Conservation (phyloP, 2,888 invertebrate species). For the Oeneis ivallda region DNA sequence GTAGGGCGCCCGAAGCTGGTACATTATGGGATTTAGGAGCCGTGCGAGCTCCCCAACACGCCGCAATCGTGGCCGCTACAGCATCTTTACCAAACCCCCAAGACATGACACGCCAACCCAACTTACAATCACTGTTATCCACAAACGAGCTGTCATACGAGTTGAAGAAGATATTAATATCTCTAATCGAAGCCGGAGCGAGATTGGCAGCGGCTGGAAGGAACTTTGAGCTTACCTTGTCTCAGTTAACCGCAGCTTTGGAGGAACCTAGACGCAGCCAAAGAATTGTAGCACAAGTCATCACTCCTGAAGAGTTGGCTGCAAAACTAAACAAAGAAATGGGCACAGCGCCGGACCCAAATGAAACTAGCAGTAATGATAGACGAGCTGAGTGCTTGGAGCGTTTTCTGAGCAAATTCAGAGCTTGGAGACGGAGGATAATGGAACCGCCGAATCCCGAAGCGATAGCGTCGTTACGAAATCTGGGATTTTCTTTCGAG, state of each 20-base stretch:
- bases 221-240: slow-evolving; percentile 66
- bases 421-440: slow-evolving; percentile 62
- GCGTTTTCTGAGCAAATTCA: slow-evolving; percentile 68
- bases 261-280: slow-evolving; percentile 58
- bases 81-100: slow-evolving; percentile 64
- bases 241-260: slow-evolving; percentile 64
- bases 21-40: slow-evolving; percentile 71
- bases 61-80: slow-evolving; percentile 70
- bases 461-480: slow-evolving; percentile 57
- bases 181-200: slow-evolving; percentile 73
- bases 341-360: slow-evolving; percentile 22
- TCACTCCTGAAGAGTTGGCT: slow-evolving; percentile 71
- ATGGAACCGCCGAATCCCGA: slow-evolving; percentile 63
- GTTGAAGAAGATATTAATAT: slow-evolving; percentile 69
- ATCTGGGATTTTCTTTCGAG: slow-evolving; percentile 62
- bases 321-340: slow-evolving; percentile 50
- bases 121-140: slow-evolving; percentile 68
- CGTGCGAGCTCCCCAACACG: slow-evolving; percentile 66
- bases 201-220: slow-evolving; percentile 67
- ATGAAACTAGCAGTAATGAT: slow-evolving; percentile 44
- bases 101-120: slow-evolving; percentile 61
- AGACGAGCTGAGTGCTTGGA: slow-evolving; percentile 66
- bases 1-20: slow-evolving; percentile 65
- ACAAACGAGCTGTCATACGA: slow-evolving; percentile 73
- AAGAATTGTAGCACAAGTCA: slow-evolving; percentile 59